Percentiles rank a stretch among this genome's conserved stretches.
These are phyloP conservation scores for Craseonycteris thonglongyai DNA, from an alignment of 2,113 vertebrate species.

Conservation along the genomic window DNA sequence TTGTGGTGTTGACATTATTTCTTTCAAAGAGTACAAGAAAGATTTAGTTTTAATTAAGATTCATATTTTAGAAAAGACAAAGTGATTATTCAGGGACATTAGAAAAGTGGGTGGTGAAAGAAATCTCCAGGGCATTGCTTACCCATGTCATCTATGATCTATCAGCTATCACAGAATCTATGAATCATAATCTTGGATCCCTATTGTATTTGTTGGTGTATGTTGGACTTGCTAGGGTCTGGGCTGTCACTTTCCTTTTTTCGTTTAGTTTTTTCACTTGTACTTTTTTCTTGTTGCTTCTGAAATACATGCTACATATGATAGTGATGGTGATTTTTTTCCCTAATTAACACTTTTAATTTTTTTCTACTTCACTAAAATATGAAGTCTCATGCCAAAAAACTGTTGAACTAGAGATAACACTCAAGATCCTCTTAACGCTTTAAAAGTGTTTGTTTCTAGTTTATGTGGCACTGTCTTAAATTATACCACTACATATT, in stretches of 20 bases:
- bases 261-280: neutral
- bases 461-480: neutral
- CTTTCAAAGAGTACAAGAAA: neutral
- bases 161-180: neutral
- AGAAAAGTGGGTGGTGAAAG: neutral
- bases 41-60: neutral
- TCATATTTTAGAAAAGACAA: neutral
- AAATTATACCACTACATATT: neutral
- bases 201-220: neutral
- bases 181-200: neutral
- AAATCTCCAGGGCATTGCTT: fast-evolving
- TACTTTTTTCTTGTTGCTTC: neutral
- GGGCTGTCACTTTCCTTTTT: neutral
- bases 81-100: neutral
- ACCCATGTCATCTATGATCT: neutral
- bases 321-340: neutral
- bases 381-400: neutral
- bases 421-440: neutral
- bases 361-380: neutral
- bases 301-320: neutral
- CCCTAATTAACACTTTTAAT: neutral
- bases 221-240: neutral
- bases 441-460: neutral
- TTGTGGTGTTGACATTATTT: neutral
- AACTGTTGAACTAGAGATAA: neutral